phyloP scores from a whole-genome alignment of 1,140 invertebrate species.

The Ephestia elutella region DNA sequence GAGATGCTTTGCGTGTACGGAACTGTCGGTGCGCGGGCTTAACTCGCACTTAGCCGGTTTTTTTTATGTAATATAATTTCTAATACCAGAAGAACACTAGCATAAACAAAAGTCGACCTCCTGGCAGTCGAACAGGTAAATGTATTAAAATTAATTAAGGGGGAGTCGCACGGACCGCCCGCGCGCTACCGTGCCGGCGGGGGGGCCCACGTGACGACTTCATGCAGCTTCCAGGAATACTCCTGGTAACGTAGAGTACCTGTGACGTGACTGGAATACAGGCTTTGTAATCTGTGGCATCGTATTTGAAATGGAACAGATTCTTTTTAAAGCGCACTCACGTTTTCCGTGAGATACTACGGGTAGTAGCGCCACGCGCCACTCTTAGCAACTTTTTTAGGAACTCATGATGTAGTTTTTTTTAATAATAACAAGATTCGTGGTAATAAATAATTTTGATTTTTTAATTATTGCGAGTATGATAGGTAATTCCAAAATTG shows the following conservation, averaged over 20 bases:
- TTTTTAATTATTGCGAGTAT: no score
- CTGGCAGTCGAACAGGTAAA: conserved; percentile 42
- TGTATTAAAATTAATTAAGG: conserved; percentile 70
- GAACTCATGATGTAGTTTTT: no score
- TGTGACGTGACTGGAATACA: conserved; percentile 14
- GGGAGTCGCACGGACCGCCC: conserved; percentile 50
- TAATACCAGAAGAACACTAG: no score
- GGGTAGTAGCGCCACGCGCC: no score
- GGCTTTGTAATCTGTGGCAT: background rate
- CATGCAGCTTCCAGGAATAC: conserved; percentile 63
- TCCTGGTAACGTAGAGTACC: conserved; percentile 14
- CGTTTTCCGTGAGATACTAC: background rate
- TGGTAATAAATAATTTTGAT: no score
- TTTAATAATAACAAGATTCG: no score
- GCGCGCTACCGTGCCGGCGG: conserved; percentile 57
- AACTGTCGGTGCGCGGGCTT: no score
- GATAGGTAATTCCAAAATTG: background rate
- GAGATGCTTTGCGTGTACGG: no score
- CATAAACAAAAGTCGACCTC: conserved; percentile 7
- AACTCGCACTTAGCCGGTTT: no score
- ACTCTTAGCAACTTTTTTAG: no score
- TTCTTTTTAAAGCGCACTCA: background rate
- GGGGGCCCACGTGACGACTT: conserved; percentile 55
- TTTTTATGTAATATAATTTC: no score
- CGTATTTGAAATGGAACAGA: background rate